Percentiles rank a stretch among this genome's conserved stretches.
Conservation (phyloP, 1,140 invertebrate species). For the Musca vetustissima region DNA sequence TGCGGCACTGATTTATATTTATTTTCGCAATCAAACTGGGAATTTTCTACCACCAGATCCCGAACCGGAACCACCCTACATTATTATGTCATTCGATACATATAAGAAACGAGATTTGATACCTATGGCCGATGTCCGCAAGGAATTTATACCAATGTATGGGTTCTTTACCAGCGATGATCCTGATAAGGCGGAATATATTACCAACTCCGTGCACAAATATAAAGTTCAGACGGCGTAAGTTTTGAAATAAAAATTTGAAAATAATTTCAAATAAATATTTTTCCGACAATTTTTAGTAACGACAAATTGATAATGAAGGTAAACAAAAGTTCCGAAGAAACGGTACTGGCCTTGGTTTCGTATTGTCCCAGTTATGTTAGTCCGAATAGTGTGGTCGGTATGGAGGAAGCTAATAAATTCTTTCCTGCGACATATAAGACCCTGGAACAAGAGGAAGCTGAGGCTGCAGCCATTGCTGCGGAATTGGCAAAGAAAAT, state of each 20-base stretch:
- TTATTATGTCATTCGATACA: conserved; percentile 63
- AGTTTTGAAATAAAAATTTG: not conserved
- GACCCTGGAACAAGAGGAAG: conserved; percentile 37
- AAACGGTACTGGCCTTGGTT: conserved; percentile 57
- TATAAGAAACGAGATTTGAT: conserved; percentile 65
- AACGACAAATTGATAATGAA: conserved; percentile 65
- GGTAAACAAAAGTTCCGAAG: conserved; percentile 55
- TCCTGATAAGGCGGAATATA: conserved; percentile 56
- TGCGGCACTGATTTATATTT: conserved; percentile 60
- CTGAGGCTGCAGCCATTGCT: not conserved
- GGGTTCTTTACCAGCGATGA: conserved; percentile 63
- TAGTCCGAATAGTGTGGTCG: conserved; percentile 62
- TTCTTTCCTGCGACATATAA: conserved; percentile 66
- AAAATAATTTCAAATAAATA: not conserved
- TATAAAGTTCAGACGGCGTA: conserved; percentile 45
- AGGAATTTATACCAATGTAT: conserved; percentile 58
- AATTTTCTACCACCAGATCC: conserved; percentile 59
- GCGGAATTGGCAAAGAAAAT: not conserved
- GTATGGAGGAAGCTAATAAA: conserved; percentile 59
- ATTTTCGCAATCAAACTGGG: conserved; percentile 60
- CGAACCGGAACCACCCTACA: conserved; percentile 59
- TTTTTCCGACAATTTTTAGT: too few species aligned
- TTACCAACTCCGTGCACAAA: conserved; percentile 59
- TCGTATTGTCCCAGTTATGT: conserved; percentile 62
- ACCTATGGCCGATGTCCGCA: conserved; percentile 53